Percentiles rank a stretch among this genome's conserved stretches.
phyloP scores from a whole-genome alignment of 37 sponge, comb jelly and placozoan genomes.

The Sycon ciliatum region DNA sequence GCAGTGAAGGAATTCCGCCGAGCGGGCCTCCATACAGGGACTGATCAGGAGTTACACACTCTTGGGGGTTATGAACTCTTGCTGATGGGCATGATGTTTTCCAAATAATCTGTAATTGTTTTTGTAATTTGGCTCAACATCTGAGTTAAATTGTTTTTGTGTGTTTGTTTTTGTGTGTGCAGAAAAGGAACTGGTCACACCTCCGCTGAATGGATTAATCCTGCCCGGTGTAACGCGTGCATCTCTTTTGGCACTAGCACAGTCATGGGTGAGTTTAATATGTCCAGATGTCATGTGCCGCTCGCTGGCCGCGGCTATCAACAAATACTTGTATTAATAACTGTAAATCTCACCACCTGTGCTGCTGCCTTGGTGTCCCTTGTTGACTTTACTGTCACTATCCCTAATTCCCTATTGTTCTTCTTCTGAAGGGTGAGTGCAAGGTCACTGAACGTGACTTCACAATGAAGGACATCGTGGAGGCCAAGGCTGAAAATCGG shows the following conservation, averaged over 20 bases:
- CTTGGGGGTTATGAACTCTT: no score
- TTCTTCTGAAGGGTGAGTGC: slow-evolving; percentile 57
- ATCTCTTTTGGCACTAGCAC: slow-evolving; percentile 70
- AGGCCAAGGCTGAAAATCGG: slow-evolving; percentile 64
- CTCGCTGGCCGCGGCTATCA: no score
- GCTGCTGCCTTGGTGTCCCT: no score
- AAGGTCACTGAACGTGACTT: slow-evolving; percentile 78
- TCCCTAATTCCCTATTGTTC: neutral
- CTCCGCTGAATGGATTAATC: slow-evolving; percentile 84
- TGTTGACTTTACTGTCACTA: neutral
- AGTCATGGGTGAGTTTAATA: slow-evolving; percentile 57
- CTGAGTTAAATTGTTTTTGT: neutral
- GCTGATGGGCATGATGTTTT: no score
- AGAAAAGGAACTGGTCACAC: slow-evolving; percentile 96
- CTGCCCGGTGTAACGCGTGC: slow-evolving; percentile 90
- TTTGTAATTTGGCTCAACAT: neutral
- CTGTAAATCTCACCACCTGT: no score
- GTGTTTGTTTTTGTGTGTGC: slow-evolving; percentile 8
- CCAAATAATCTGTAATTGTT: no score
- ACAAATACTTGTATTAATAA: no score
- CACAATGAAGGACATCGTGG: slow-evolving; percentile 70
- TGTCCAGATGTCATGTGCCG: no score
- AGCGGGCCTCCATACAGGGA: no score
- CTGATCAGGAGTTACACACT: no score
- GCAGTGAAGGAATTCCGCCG: no score